Base-by-base conservation (phyloP, 2,797 vertebrate genomes). In the Malurus splendens region DNA sequence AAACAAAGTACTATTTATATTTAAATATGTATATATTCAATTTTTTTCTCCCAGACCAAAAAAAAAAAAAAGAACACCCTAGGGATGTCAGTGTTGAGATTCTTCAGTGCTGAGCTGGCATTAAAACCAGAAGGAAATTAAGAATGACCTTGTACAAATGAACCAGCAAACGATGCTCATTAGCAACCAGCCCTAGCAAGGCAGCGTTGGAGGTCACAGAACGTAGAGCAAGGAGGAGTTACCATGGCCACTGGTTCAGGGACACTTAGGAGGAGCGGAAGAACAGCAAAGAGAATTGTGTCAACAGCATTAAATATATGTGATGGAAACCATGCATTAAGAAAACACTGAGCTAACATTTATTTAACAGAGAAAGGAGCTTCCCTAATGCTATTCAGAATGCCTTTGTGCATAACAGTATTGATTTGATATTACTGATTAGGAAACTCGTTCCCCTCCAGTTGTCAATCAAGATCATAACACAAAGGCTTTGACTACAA, bases 191-290 rank as follows among this genome's bases (percentile, higher is more conserved):
- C 36, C 33, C 59, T 38, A 73, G 62, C 18, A 79, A 79, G 33
- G 70, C 55, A 62, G 45, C 18, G 38, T 20, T 81, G 52, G 64
- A 86, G 54, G 51, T 50, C 89, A 51, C 30, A 0, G 12, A 67
- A 80, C 0, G 0, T 39, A 67, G n/a, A 68, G 56, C 1, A 5
- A 79, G 41, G 7, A 22, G 56, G 64, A 47, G 80, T 92, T 94
- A 86, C 93, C 85, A 90, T 51, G 81, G 87, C 82, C 94, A 90
- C 91, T 90, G 66, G 57, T 80, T 93, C 85, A 93, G 80, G 80
- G 66, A 84, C 81, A 39, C 52, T 71, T 13, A 66, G 73, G 52
- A 87, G 57, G 52, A 87, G 36, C 50, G 32, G 25, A 82, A 52
- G 66, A 89, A 73, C 12, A 67, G 59, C 50, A 87, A 61, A 86